Base-by-base conservation (phyloP, 2,888 invertebrate species). In the Megastigmus dorsalis region DNA sequence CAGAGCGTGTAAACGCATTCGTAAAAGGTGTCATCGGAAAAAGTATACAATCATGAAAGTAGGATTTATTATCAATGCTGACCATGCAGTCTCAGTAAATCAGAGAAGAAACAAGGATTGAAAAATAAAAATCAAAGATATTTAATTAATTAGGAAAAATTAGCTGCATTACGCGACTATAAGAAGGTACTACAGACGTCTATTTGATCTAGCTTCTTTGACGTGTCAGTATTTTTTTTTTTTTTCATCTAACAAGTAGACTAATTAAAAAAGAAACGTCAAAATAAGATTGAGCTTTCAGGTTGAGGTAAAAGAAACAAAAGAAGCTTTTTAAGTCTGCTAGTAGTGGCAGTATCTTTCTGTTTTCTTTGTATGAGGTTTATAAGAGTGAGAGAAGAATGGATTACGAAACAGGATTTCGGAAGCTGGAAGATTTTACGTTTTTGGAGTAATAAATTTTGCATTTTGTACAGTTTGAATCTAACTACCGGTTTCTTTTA, bases 1-100 rank as follows among this genome's bases (percentile, higher is more conserved):
- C 75, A 75, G 23, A 71, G 60, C 59, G 63, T 75, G 65, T 36
- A 20, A 48, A 69, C 60, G 60, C 55, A 68, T 41, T 59, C 28
- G 28, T 74, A 48, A n/a, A n/a, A 43, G 26, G 59, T 28, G 62
- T 62, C 15, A 26, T 67, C 43, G 55, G 20, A 28, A 55, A 62
- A 62, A 23, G 45, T 54, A 38, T 43, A 23, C 4, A 62, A 33
- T 67, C 10, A 62, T 68, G 43, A 45, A 23, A 54, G 20, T 54
- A 43, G 48, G 23, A 60, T 6, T n/a, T n/a, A 15, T 55, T 45
- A 36, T 60, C 20, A n/a, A 43, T 52, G 30, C 33, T 26, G 54
- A 70, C 30, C 74, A 69, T 75, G 74, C 74, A 70, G 30, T 45
- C 66, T 48, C 15, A 43, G 50, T 52, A 6, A 28, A 41, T 50